Conservation (phyloP, 2,888 invertebrate genomes). For the Patella pellucida region DNA sequence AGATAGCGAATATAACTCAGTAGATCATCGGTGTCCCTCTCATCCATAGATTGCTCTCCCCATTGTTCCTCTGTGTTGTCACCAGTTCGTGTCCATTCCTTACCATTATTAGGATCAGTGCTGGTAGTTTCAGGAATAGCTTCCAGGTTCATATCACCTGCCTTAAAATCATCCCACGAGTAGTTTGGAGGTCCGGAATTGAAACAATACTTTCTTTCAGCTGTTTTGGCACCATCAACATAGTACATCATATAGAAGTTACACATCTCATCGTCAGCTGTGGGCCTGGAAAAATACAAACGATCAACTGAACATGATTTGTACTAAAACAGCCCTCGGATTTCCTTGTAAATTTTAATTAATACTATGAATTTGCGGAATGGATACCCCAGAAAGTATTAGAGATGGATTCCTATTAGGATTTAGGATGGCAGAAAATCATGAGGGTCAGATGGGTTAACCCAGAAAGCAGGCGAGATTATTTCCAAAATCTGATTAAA, state of each 20-base stretch:
- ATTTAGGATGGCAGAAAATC: no score
- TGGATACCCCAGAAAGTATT: no score
- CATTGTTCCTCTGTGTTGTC: neutral
- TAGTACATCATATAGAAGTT: slow-evolving; percentile 71
- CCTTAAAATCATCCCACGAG: slow-evolving; percentile 77
- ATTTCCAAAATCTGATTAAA: no score
- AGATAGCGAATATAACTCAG: no score
- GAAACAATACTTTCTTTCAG: slow-evolving; percentile 55
- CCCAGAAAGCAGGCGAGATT: no score
- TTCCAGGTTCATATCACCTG: slow-evolving; percentile 35
- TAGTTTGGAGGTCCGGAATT: slow-evolving; percentile 85
- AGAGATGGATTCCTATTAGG: no score
- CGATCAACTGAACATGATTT: no score
- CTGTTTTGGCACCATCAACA: slow-evolving; percentile 53
- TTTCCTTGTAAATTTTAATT: no score
- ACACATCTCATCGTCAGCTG: slow-evolving; percentile 69
- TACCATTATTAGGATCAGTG: slow-evolving; percentile 42
- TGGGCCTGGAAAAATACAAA: slow-evolving; percentile 77
- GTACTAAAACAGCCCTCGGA: no score
- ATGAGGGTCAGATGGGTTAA: no score
- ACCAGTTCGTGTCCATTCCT: slow-evolving; percentile 3
- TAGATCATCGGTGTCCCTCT: neutral
- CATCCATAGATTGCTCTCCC: neutral
- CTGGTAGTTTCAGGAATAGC: slow-evolving; percentile 51
- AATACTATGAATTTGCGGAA: no score